Percentiles rank a stretch among this genome's conserved stretches.
These are phyloP conservation scores for Sakesphorus luctuosus DNA, from an alignment of 2,113 vertebrate species.

Conservation along the genomic window DNA sequence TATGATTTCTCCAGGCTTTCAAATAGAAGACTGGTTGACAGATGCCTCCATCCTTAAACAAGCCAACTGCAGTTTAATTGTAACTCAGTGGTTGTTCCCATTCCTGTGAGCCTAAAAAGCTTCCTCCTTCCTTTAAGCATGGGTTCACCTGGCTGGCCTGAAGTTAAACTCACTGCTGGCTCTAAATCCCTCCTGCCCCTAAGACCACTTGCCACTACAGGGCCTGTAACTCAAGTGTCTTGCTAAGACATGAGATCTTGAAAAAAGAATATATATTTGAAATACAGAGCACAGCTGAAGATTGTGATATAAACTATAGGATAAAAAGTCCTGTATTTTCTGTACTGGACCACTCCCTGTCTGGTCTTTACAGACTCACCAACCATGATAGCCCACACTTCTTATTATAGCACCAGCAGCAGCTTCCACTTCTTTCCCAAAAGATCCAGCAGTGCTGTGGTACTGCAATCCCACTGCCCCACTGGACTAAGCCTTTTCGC, in stretches of 20 bases:
- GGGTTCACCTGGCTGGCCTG: background rate
- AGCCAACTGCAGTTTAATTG: conserved; percentile 9
- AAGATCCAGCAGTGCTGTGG: background rate
- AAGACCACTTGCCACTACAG: background rate
- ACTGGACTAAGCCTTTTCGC: background rate
- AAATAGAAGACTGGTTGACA: conserved; percentile 15
- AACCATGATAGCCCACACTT: background rate
- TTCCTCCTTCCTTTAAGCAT: background rate
- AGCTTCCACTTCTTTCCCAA: background rate
- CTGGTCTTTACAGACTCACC: background rate
- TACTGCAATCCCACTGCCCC: background rate
- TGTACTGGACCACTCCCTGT: background rate
- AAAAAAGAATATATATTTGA: background rate
- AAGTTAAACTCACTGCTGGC: background rate
- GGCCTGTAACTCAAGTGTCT: background rate
- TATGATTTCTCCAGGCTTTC: conserved; percentile 33
- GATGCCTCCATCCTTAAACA: conserved; percentile 4
- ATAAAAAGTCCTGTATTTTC: background rate
- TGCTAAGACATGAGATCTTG: background rate
- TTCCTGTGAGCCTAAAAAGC: background rate
- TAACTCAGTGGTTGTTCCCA: background rate
- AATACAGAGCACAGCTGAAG: background rate
- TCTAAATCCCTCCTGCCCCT: background rate
- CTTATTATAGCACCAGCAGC: background rate
- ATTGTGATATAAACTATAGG: background rate